Percentiles rank a stretch among this genome's conserved stretches.
These are phyloP conservation scores for Madoqua kirkii DNA, from an alignment of 2,113 vertebrate genomes.

Conservation along the genomic window DNA sequence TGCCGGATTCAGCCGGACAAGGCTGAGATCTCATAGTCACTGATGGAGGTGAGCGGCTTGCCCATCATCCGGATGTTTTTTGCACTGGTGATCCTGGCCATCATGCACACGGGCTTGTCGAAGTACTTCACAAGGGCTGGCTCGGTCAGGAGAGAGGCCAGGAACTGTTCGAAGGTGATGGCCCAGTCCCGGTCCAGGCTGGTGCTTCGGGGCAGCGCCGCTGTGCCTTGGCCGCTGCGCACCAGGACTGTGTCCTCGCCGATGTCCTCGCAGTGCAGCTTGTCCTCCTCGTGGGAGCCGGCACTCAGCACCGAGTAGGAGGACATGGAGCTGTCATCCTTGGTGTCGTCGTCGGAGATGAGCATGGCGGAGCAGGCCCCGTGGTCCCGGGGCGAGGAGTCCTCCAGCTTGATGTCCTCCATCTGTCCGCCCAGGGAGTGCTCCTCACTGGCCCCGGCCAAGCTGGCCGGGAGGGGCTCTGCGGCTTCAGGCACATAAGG, in stretches of 20 bases:
- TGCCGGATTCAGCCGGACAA: constrained; percentile 85
- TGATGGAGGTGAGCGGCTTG: constrained; percentile 84
- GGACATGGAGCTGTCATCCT: constrained; percentile 97
- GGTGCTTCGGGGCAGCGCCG: constrained; percentile 83
- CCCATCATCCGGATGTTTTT: constrained; percentile 92
- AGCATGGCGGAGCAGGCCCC: constrained; percentile 93
- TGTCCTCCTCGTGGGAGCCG: constrained; percentile 94
- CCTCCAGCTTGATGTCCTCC: constrained; percentile 96
- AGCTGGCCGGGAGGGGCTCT: constrained; percentile 65
- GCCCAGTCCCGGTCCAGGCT: constrained; percentile 97
- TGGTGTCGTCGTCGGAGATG: constrained; percentile 94
- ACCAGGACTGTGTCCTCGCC: constrained; percentile 94
- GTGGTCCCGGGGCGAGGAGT: constrained; percentile 91
- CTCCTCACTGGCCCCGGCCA: constrained; percentile 57
- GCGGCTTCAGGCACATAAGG: constrained; percentile 60
- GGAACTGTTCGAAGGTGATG: constrained; percentile 96
- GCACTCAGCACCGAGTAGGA: constrained; percentile 97
- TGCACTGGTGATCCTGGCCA: constrained; percentile 90
- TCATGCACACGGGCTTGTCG: constrained; percentile 92
- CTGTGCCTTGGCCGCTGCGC: constrained; percentile 71
- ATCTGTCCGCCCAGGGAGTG: constrained; percentile 80
- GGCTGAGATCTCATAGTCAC: constrained; percentile 95
- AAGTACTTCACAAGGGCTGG: constrained; percentile 94
- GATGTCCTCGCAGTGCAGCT: constrained; percentile 97
- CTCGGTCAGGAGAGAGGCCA: constrained; percentile 96